Evolutionary conservation across 2,797 vertebrate genomes (phyloP), one percentile per base, ranked within the genome.

Genomic region (Trematomus bernacchii): DNA sequence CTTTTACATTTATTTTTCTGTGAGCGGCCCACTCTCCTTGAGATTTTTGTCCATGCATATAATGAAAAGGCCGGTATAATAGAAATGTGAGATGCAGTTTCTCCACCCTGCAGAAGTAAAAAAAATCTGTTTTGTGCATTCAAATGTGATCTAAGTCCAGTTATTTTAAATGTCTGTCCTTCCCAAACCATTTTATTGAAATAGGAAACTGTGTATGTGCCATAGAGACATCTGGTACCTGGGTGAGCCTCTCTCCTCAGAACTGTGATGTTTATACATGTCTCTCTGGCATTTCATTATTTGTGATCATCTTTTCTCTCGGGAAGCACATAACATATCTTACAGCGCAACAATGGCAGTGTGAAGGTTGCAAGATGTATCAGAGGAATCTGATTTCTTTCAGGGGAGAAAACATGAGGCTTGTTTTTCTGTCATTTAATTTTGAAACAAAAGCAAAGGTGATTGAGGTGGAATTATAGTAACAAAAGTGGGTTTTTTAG

Each of bases 231-330:
- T 54, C 63, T 61, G 44, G 12, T 13, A 59, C 50, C 61, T 48
- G 53, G 40, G 43, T 1, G 3, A 70, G 27, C 37, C 57, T 47
- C 64, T 60, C 12, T 52, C 69, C 65, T 66, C 62, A 60, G 30
- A 51, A 23, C 59, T 42, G 65, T 79, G 77, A 80, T 83, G 77
- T 75, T 82, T 91, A 77, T 76, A 78, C 85, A 73, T 57, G 79
- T 83, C 79, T 75, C 48, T 74, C 54, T 53, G 47, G 79, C 85
- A 77, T 88, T 89, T 83, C 58, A 82, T 85, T 85, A 87, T 82
- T 91, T 63, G 64, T 58, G 70, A 87, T 84, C 71, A 67, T 88
- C 81, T 88, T 83, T 89, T 80, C 84, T 87, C 82, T 73, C 48
- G 23, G 79, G 86, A 71, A 67, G 77, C 70, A 81, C 84, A 83